These are phyloP conservation scores for Pseudolaguvia tuberculata DNA, from an alignment of 2,113 vertebrate species.

Conservation along the genomic window DNA sequence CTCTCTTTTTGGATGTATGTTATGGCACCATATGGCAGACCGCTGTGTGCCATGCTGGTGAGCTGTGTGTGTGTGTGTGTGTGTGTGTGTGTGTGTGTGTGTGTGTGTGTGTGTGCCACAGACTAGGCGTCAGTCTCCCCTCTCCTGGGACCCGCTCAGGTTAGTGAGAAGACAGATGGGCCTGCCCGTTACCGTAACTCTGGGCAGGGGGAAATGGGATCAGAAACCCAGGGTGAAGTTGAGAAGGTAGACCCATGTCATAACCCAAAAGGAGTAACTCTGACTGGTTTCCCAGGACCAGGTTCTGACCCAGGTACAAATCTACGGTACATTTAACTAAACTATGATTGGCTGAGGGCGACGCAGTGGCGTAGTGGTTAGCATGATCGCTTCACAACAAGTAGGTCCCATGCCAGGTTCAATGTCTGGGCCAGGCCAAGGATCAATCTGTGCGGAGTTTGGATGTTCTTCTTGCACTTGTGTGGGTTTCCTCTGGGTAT, in stretches of 20 bases:
- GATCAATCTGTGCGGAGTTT: no score
- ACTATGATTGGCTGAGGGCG: no score
- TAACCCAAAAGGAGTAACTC: slow-evolving; percentile 14
- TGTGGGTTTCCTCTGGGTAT: no score
- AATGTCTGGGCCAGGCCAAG: no score
- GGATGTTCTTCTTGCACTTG: no score
- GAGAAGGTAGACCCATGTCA: slow-evolving; percentile 30
- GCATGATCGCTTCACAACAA: no score
- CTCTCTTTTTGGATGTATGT: slow-evolving; percentile 62
- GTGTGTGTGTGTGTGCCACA: slow-evolving; percentile 66
- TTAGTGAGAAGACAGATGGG: slow-evolving; percentile 73
- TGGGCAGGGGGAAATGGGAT: slow-evolving; percentile 49
- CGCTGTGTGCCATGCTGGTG: slow-evolving; percentile 74
- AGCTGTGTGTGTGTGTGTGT: slow-evolving; percentile 62
- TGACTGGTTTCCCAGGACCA: slow-evolving; percentile 2
- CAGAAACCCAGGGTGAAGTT: slow-evolving; percentile 39
- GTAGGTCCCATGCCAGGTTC: no score
- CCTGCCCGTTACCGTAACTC: slow-evolving; percentile 60
- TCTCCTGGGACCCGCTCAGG: slow-evolving; percentile 71
- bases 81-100: slow-evolving; percentile 49
- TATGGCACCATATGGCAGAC: slow-evolving; percentile 77
- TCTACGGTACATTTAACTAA: neutral
- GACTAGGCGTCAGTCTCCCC: slow-evolving; percentile 74
- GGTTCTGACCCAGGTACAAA: neutral
- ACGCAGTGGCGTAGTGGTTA: no score